phyloP scores from a whole-genome alignment of 2,113 vertebrate species.

The Nycticorax nycticorax region DNA sequence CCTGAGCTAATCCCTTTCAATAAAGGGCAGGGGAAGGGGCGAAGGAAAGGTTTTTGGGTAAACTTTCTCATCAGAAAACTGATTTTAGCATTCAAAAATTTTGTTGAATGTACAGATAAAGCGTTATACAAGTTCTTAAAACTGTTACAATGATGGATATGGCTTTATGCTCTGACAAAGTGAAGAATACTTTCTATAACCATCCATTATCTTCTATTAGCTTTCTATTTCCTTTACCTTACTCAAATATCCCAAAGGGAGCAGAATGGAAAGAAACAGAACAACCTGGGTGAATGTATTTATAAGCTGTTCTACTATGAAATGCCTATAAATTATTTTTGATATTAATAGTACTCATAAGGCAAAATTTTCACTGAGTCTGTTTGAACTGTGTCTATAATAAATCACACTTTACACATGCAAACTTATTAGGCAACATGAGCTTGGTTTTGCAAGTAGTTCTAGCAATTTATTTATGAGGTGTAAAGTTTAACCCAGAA shows the following conservation, averaged over 20 bases:
- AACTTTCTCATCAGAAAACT: background rate
- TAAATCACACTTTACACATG: background rate
- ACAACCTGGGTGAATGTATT: background rate
- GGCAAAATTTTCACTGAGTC: background rate
- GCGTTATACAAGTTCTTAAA: background rate
- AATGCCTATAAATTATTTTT: background rate
- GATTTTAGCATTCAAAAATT: background rate
- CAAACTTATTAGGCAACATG: background rate
- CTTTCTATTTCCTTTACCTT: background rate
- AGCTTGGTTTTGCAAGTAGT: background rate
- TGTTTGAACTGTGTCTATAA: background rate
- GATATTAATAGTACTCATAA: background rate
- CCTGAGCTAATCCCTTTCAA: too few species aligned
- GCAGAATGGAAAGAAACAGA: background rate
- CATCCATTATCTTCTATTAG: background rate
- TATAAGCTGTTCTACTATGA: background rate
- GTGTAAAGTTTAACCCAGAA: background rate
- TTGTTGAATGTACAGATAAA: background rate
- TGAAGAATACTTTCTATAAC: background rate
- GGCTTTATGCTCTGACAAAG: background rate
- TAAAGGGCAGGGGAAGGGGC: too few species aligned
- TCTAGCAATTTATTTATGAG: slow-evolving; percentile 3
- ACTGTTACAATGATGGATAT: background rate
- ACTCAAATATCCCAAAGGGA: background rate
- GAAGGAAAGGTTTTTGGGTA: background rate